These are phyloP conservation scores for Phortica okadai DNA, from an alignment of 2,888 invertebrate species.

Conservation along the genomic window DNA sequence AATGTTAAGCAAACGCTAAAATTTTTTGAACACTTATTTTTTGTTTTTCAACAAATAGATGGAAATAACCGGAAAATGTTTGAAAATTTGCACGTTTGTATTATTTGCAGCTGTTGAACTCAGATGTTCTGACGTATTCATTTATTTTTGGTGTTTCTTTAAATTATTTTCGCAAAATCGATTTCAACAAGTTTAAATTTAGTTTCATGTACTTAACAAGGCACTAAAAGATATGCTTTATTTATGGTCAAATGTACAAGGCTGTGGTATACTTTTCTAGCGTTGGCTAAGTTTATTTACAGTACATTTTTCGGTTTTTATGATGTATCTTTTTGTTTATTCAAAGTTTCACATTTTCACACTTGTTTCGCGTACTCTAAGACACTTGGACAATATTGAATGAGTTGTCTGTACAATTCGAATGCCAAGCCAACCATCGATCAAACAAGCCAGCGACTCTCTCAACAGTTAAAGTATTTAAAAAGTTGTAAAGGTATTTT, in stretches of 20 bases:
- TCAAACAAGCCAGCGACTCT: conserved; percentile 24
- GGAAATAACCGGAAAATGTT: not conserved
- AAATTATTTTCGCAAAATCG: not conserved
- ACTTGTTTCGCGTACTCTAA: not conserved
- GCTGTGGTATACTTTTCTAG: not conserved
- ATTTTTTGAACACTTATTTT: not conserved
- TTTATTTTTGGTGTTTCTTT: not conserved
- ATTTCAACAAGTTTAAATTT: not conserved
- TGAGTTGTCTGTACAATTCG: conserved; percentile 10
- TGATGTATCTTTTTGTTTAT: conserved; percentile 3
- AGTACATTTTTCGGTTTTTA: conserved; percentile 1
- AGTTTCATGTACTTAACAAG: not conserved
- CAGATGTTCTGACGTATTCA: not conserved
- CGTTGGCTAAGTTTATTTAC: conserved; percentile 26
- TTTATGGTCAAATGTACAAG: not conserved
- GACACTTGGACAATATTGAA: conserved; percentile 10
- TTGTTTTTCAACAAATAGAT: not conserved
- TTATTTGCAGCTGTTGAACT: not conserved
- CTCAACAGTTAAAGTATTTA: not conserved
- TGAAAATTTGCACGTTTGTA: not conserved
- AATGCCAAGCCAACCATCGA: conserved; percentile 26
- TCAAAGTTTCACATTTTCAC: not conserved
- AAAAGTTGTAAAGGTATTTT: conserved; percentile 2
- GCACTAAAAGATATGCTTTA: not conserved
- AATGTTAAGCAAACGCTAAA: conserved; percentile 4